Evolutionary conservation across 2,113 vertebrate species (phyloP), one percentile per base, ranked within the genome.

Genomic region (Istiophorus platypterus): DNA sequence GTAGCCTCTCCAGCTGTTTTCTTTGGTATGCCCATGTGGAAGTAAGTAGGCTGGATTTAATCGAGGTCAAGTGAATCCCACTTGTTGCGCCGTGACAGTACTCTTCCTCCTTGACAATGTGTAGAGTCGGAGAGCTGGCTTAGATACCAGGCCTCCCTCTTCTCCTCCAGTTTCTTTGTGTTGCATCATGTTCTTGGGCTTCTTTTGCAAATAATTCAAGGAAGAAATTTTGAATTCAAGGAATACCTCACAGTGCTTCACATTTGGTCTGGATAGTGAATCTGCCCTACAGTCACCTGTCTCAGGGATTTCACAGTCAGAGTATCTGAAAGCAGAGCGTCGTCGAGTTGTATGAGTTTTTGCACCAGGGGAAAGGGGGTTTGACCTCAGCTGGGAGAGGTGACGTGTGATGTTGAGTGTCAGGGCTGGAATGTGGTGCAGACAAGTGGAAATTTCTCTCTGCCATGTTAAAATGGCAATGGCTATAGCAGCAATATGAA

Each of bases 381-480:
- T 81, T 24, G 79, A 70, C 83, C 82, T 81, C 52, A 65, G 81
- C 42, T 66, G 8, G 39, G 64, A 78, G 73, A 69, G 59, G 73
- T 86, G 86, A 63, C 13, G 80, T 79, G 86, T 78, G 89, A 72
- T 79, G 88, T 88, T 89, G 80, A 84, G 80, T 47, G 59, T 26
- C 58, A 85, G 88, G 26, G 39, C 76, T 89, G 91, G 92, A 94
- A 92, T 93, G 91, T 88, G 71, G 76, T 80, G 76, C 52, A 80
- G 91, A 92, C 88, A 80, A 89, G 88, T 94, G 93, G 94, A 94
- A 93, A 94, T 89, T 86, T 92, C 91, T 93, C 92, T 89, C 90
- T 89, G 29, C 76, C 31, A 72, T 94, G 92, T 93, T 87, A 93
- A 93, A 93, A 90, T 47, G 69, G 81, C 81, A 76, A 61, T 24